A percentile compares a stretch with the other conserved stretches of the same genome.
Conservation (phyloP, 2,113 vertebrate genomes). For the Orycteropus afer region DNA sequence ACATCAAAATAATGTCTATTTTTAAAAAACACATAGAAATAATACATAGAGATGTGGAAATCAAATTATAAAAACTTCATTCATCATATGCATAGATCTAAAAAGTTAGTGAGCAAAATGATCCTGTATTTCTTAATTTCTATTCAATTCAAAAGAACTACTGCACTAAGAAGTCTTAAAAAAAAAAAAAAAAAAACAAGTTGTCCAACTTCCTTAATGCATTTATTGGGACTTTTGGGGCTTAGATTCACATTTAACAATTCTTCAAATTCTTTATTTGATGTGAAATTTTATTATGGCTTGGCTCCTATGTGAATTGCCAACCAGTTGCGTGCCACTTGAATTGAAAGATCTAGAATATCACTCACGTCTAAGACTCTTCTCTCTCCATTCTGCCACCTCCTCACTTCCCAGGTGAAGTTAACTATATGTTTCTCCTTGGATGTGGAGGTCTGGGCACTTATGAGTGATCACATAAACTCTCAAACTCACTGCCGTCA, state of each 20-base stretch:
- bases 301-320: not conserved
- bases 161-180: not conserved
- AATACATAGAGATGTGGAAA: not conserved
- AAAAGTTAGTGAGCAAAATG: slow-evolving; percentile 24
- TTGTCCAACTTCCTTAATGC: not conserved
- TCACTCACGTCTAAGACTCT: not conserved
- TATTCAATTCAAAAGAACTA: slow-evolving; percentile 8
- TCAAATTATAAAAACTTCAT: not conserved
- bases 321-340: slow-evolving; percentile 36
- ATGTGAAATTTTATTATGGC: not conserved
- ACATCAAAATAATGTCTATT: not conserved
- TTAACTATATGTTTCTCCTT: not conserved
- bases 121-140: not conserved
- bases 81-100: not conserved
- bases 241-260: slow-evolving; percentile 13
- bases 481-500: no score
- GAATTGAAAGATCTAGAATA: slow-evolving; percentile 1
- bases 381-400: no score
- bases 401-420: not conserved
- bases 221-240: not conserved
- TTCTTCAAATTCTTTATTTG: not conserved
- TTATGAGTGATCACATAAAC: not conserved
- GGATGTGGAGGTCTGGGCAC: not conserved
- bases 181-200: not conserved
- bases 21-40: not conserved